Percentiles rank a stretch among this genome's conserved stretches.
Evolutionary conservation across 2,113 vertebrate species (phyloP).

Genomic region (Fulica atra): DNA sequence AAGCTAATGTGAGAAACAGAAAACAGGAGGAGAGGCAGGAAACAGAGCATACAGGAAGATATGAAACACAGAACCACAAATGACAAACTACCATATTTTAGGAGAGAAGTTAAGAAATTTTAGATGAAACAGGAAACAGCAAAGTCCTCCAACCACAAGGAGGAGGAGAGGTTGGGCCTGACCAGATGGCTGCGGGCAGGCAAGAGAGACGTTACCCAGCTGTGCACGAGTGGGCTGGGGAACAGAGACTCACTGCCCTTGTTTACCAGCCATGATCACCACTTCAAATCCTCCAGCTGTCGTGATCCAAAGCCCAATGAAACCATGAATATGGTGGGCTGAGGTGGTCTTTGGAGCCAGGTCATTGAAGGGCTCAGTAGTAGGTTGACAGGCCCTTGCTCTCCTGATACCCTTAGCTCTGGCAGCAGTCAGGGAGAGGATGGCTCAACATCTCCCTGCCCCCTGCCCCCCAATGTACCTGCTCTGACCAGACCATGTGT

Average conservation of each 20-base stretch:
- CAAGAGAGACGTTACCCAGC: not conserved
- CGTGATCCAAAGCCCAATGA: not conserved
- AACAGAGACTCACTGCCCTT: not conserved
- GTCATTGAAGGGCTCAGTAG: not conserved
- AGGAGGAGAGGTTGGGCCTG: not conserved
- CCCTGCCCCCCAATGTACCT: not conserved
- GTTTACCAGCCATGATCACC: not conserved
- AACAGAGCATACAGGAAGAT: slow-evolving; percentile 21
- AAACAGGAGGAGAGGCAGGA: slow-evolving; percentile 25
- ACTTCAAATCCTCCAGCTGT: not conserved
- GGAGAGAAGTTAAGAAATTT: slow-evolving; percentile 29
- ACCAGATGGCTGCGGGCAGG: not conserved
- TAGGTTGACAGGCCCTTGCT: rapidly evolving
- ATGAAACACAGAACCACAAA: not conserved
- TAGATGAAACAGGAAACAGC: slow-evolving; percentile 10
- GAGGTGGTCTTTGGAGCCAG: not conserved
- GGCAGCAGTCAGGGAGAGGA: not conserved
- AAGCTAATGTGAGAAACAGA: slow-evolving; percentile 30
- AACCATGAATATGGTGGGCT: not conserved
- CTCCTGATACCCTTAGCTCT: not conserved
- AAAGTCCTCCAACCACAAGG: not conserved
- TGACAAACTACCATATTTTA: slow-evolving; percentile 8
- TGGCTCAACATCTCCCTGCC: not conserved
- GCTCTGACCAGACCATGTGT: not conserved
- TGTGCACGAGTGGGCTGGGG: rapidly evolving